phyloP scores from a whole-genome alignment of 2,888 invertebrate species.

The Plemyria rubiginata region DNA sequence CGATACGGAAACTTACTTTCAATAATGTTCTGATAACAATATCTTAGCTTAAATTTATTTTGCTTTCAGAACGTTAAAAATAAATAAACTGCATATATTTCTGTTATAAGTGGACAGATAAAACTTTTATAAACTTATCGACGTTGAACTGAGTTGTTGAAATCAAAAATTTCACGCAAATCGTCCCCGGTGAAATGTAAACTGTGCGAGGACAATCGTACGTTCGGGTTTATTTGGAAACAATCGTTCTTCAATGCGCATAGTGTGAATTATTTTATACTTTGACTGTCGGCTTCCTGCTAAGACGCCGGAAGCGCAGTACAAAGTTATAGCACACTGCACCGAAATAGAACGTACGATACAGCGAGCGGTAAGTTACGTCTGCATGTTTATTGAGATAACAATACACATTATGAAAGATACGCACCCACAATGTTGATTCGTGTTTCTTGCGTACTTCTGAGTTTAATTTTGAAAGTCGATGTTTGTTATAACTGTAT shows the following conservation, averaged over 20 bases:
- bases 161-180: slow-evolving; percentile 9
- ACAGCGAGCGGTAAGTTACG: slow-evolving; percentile 65
- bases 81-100: not conserved
- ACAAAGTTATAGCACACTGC: slow-evolving; percentile 55
- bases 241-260: slow-evolving; percentile 50
- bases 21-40: slow-evolving; percentile 8
- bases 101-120: slow-evolving; percentile 2
- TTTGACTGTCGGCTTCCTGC: slow-evolving; percentile 71
- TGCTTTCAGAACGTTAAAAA: not conserved
- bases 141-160: slow-evolving; percentile 19
- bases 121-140: slow-evolving; percentile 23
- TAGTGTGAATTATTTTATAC: slow-evolving; percentile 57
- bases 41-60: not conserved
- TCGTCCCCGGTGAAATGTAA: slow-evolving; percentile 21
- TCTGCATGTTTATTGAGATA: slow-evolving; percentile 44
- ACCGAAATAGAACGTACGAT: slow-evolving; percentile 68
- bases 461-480: slow-evolving; percentile 35
- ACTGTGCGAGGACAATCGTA: slow-evolving; percentile 20
- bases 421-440: slow-evolving; percentile 34
- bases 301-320: slow-evolving; percentile 62
- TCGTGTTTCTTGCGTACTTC: slow-evolving; percentile 24
- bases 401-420: slow-evolving; percentile 38
- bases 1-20: slow-evolving; percentile 54
- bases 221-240: slow-evolving; percentile 50
- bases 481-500: slow-evolving; percentile 9